These are phyloP conservation scores for Saguinus imperator DNA, from an alignment of 2,113 vertebrate genomes.

Conservation along the genomic window DNA sequence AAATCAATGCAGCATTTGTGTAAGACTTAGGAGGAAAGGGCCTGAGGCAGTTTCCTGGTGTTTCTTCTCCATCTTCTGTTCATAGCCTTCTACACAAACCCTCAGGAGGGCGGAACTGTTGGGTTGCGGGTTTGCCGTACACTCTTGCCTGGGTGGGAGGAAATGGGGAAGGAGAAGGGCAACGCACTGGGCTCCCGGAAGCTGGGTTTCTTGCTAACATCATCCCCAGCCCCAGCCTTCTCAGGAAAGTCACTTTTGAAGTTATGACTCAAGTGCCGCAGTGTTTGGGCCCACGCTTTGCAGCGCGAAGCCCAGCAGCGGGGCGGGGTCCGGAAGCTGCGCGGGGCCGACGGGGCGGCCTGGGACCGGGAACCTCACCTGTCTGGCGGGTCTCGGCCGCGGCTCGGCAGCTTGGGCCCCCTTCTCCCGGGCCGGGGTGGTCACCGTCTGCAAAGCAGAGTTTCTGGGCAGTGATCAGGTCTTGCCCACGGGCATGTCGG, in stretches of 20 bases:
- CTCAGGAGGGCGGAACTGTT: neutral
- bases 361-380: neutral
- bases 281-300: accelerated
- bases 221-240: accelerated
- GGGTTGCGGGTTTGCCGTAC: neutral
- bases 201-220: neutral
- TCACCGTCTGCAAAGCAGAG: neutral
- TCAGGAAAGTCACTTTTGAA: neutral
- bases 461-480: neutral
- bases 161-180: neutral
- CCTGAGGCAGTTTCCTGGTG: neutral
- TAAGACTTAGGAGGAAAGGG: neutral
- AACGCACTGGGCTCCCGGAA: neutral
- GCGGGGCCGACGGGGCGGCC: too few relatives aligned
- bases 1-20: neutral
- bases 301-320: accelerated
- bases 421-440: neutral
- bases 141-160: neutral
- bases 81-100: neutral
- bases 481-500: neutral
- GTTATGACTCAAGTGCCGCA: accelerated
- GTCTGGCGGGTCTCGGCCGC: neutral
- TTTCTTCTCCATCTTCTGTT: neutral
- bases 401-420: accelerated
- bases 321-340: neutral